These are phyloP conservation scores for Monomorium pharaonis DNA, from an alignment of 1,140 invertebrate genomes.

Conservation along the genomic window DNA sequence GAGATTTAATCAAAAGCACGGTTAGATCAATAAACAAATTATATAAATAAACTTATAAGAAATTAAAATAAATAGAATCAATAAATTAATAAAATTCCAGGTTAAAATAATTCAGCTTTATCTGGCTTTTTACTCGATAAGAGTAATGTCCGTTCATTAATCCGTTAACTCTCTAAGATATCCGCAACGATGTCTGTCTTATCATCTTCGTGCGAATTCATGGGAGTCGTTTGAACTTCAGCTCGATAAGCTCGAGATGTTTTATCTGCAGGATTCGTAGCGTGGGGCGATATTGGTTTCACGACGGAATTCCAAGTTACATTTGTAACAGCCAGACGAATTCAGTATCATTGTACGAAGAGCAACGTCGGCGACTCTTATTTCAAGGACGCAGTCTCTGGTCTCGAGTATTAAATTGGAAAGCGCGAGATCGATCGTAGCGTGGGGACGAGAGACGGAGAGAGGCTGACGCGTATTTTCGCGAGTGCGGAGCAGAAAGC, in stretches of 20 bases:
- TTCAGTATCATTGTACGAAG: background rate
- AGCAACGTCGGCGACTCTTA: constrained; percentile 5
- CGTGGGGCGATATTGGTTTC: background rate
- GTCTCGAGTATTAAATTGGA: constrained; percentile 42
- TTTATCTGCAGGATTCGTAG: background rate
- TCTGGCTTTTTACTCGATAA: background rate
- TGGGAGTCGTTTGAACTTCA: background rate
- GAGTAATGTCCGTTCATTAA: background rate
- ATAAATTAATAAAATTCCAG: too few species aligned
- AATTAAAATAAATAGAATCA: too few species aligned
- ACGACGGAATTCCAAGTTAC: constrained; percentile 14
- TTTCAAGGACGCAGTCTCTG: constrained; percentile 39
- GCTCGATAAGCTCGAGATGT: constrained; percentile 27
- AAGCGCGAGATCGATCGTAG: constrained; percentile 29
- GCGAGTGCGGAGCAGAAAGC: background rate
- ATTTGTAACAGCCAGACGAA: constrained; percentile 2
- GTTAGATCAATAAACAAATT: background rate
- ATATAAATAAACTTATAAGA: too few species aligned
- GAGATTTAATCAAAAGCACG: constrained; percentile 45
- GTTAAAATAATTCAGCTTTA: background rate
- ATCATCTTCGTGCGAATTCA: background rate
- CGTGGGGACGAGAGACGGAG: background rate
- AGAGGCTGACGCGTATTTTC: constrained; percentile 34
- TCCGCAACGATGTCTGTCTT: background rate
- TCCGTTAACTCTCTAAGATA: constrained; percentile 27